Base-by-base conservation (phyloP, 2,113 vertebrate genomes). In the Lipophrys pholis region DNA sequence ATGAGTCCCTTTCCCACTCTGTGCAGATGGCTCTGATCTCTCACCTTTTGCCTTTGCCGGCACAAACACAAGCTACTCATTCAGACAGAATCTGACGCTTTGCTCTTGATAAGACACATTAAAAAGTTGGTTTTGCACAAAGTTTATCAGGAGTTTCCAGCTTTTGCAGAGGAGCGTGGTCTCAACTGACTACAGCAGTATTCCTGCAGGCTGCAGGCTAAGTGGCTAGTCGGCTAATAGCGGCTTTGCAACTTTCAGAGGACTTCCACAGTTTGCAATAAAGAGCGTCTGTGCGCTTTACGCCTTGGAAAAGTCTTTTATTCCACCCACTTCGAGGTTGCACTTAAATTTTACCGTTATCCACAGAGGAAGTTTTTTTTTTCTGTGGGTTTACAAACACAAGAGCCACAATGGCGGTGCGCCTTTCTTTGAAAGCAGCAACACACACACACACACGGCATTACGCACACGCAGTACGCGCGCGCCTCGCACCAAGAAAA, bases 371-470 rank as follows among this genome's bases (percentile, higher is more conserved):
- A 89, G 64, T 90, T 91, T 83, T 30, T n/a, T n/a, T n/a, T 2
- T 30, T 30, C 2, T 49, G 48, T 9, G 52, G 71, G 59, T 65
- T 69, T 83, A 49, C 73, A 76, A 85, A 82, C 78, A 81, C 35
- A 59, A 36, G 72, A 69, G 11, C 73, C 85, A 88, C 88, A 85
- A 89, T 89, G 88, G 87, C 87, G 90, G 42, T 82, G 83, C 70
- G 81, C 46, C 51, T 72, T 78, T 62, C 60, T 73, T 67, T 55
- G 12, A 70, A 74, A 71, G 59, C 61, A 49, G 40, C 63, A 11
- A 55, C 30, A 50, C 41, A 74, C 46, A 11, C 50, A 8, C 17
- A 11, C 11, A 54, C 6, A 14, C 21, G 21, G 21, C 21, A 30
- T 30, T 30, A 30, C 16, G 16, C 50, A 7, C 50, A 17, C 6